A percentile compares a stretch with the other conserved stretches of the same genome.
Conservation (phyloP, 2,797 vertebrate species). For the Ctenopoma kingsleyae region DNA sequence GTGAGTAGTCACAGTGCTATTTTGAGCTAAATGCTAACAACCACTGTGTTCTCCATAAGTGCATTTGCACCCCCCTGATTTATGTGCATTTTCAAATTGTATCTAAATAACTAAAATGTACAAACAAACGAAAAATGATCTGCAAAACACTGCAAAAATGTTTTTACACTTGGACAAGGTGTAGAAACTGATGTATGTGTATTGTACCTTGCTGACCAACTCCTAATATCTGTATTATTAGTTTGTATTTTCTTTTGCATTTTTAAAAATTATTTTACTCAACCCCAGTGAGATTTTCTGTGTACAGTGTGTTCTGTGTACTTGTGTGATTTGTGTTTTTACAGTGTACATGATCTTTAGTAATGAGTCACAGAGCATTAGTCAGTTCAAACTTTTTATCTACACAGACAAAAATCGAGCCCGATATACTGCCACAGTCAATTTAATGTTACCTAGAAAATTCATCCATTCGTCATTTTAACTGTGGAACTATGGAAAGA, state of each 20-base stretch:
- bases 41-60: background rate
- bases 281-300: background rate
- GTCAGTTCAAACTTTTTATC: conserved; percentile 49
- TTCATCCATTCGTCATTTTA: conserved; percentile 66
- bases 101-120: no score
- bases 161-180: no score
- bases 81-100: background rate
- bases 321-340: conserved; percentile 19
- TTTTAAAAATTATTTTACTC: conserved; percentile 26
- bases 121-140: background rate
- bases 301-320: background rate
- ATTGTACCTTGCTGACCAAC: no score
- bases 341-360: background rate
- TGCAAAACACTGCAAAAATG: no score
- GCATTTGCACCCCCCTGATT: background rate
- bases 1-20: background rate
- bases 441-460: conserved; percentile 61
- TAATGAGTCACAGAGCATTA: conserved; percentile 21
- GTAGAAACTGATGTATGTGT: no score
- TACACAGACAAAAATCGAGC: conserved; percentile 33
- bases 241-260: conserved; percentile 12
- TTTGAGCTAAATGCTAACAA: background rate
- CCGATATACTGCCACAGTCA: conserved; percentile 64
- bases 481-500: conserved; percentile 39
- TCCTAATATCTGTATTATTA: no score